These are phyloP conservation scores for Manis pentadactyla DNA, from an alignment of 2,797 vertebrate species.

Conservation along the genomic window DNA sequence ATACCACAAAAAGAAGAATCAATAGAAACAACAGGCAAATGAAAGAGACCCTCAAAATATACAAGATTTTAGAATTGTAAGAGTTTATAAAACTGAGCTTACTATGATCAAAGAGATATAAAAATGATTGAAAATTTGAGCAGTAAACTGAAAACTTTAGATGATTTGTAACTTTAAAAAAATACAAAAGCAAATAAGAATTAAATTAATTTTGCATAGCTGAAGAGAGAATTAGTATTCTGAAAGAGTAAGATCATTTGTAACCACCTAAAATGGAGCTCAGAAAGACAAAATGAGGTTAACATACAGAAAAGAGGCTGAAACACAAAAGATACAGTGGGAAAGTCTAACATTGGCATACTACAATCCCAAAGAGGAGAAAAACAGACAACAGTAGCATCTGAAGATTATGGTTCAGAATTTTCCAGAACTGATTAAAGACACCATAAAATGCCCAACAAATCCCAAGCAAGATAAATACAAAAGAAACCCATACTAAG, in stretches of 20 bases:
- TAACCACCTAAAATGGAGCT: background rate
- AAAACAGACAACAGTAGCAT: background rate
- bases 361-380: background rate
- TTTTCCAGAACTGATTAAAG: background rate
- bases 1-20: background rate
- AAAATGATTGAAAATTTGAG: background rate
- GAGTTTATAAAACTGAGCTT: background rate
- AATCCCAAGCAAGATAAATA: background rate
- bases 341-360: background rate
- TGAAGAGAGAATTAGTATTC: background rate
- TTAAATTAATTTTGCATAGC: background rate
- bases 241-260: background rate
- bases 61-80: background rate
- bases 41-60: background rate
- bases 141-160: background rate
- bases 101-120: background rate
- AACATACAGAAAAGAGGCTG: background rate
- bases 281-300: background rate
- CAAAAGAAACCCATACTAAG: background rate
- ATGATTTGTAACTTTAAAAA: background rate
- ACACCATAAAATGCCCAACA: background rate
- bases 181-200: background rate
- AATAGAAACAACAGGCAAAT: background rate
- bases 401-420: background rate
- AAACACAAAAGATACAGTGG: background rate